A percentile compares a stretch with the other conserved stretches of the same genome.
Conservation (phyloP, 2,888 invertebrate species). For the Platypus cylindrus region DNA sequence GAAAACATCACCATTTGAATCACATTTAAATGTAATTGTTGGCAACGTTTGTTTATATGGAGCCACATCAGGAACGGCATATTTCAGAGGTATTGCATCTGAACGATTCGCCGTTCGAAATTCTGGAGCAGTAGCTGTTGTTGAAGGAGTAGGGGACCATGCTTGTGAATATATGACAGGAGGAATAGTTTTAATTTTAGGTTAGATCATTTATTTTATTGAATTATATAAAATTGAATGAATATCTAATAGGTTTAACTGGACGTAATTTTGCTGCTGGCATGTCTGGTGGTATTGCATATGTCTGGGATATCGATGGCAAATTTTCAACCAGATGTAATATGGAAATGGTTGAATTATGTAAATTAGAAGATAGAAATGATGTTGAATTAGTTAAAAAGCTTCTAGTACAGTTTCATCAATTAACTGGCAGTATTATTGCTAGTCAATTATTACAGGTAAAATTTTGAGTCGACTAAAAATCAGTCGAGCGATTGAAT, state of each 20-base stretch:
- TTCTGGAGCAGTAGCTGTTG: constrained; percentile 90
- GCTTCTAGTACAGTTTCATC: constrained; percentile 71
- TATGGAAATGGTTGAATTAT: constrained; percentile 85
- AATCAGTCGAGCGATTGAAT: too few relatives aligned
- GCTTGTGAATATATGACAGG: constrained; percentile 99
- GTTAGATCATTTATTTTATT: constrained; percentile 18
- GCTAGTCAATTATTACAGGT: constrained; percentile 57
- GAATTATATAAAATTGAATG: constrained; percentile 2
- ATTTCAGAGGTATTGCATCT: constrained; percentile 82
- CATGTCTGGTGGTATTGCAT: constrained; percentile 92
- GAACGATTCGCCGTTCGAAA: constrained; percentile 98
- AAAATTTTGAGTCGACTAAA: too few relatives aligned
- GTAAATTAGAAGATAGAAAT: constrained; percentile 62
- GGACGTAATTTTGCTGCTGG: constrained; percentile 98
- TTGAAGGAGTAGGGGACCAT: constrained; percentile 98
- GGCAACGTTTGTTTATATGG: constrained; percentile 98
- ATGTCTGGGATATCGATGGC: constrained; percentile 81
- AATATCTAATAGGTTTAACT: constrained; percentile 53
- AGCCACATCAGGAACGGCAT: constrained; percentile 87
- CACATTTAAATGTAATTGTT: constrained; percentile 91
- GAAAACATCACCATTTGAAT: constrained; percentile 70
- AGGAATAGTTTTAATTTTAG: constrained; percentile 74
- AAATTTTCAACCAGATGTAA: constrained; percentile 83
- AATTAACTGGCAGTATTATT: constrained; percentile 69
- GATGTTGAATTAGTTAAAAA: constrained; percentile 67